A percentile compares a stretch with the other conserved stretches of the same genome.
Conservation (phyloP, 1,140 invertebrate genomes). For the Brachionus calyciflorus region DNA sequence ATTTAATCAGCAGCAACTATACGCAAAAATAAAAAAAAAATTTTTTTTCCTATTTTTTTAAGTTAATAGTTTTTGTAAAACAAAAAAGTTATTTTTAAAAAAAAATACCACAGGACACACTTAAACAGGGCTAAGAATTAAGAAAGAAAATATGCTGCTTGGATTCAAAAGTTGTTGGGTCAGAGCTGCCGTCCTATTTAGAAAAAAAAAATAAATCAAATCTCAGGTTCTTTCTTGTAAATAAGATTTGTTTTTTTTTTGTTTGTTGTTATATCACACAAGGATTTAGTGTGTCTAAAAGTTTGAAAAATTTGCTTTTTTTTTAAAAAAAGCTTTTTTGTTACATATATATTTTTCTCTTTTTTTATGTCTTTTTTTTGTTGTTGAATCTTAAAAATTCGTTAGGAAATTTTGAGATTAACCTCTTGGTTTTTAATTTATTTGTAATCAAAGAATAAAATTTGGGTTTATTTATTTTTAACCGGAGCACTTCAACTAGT, state of each 20-base stretch:
- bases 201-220: neutral
- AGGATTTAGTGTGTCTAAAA: conserved; percentile 16
- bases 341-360: neutral
- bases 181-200: conserved; percentile 27
- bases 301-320: neutral
- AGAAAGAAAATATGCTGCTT: neutral
- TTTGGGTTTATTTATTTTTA: too few relatives aligned
- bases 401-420: too few relatives aligned
- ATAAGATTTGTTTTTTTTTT: conserved; percentile 16
- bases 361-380: neutral
- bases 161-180: conserved; percentile 38
- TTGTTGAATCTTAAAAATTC: too few relatives aligned
- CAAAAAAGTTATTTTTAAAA: conserved; percentile 44
- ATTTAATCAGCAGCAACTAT: conserved; percentile 40
- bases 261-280: neutral
- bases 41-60: neutral
- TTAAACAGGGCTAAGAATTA: neutral
- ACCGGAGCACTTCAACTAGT: too few relatives aligned
- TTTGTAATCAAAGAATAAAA: too few relatives aligned
- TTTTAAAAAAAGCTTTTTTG: conserved; percentile 42
- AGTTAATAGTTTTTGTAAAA: neutral
- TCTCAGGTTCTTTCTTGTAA: conserved; percentile 36
- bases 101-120: neutral
- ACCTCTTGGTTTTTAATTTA: too few relatives aligned
- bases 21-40: neutral